Percentiles rank a stretch among this genome's conserved stretches.
Conservation (phyloP, 2,888 invertebrate genomes). For the Xanthorhoe spadicearia region DNA sequence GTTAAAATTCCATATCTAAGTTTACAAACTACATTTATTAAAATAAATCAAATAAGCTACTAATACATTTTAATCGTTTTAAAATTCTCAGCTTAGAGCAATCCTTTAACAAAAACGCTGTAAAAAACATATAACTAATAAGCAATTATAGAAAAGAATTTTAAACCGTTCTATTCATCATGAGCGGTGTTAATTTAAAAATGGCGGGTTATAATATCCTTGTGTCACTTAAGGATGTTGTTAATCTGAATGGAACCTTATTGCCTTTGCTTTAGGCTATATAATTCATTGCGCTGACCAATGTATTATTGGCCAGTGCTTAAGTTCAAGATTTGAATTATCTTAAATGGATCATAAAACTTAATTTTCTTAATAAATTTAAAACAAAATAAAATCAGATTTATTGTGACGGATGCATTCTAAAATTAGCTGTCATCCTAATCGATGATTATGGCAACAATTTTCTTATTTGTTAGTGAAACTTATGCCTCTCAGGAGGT, state of each 20-base stretch:
- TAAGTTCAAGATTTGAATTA: not conserved
- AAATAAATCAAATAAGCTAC: too few species aligned
- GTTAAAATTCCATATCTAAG: too few species aligned
- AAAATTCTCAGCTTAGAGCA: not conserved
- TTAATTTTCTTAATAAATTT: not conserved
- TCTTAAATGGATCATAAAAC: not conserved
- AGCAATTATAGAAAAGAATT: slow-evolving; percentile 45
- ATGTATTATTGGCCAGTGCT: not conserved
- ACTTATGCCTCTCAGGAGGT: slow-evolving; percentile 4
- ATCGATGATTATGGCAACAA: not conserved
- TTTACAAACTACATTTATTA: too few species aligned
- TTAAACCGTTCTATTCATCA: slow-evolving; percentile 55
- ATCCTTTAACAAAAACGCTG: slow-evolving; percentile 1
- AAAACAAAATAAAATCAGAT: not conserved
- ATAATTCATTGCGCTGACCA: not conserved
- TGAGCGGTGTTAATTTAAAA: slow-evolving; percentile 73
- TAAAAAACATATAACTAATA: slow-evolving; percentile 48
- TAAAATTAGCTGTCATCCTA: not conserved
- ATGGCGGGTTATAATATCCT: slow-evolving; percentile 56
- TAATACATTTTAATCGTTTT: not conserved
- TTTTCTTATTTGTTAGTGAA: slow-evolving; percentile 5
- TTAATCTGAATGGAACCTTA: slow-evolving; percentile 9
- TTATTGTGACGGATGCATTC: not conserved
- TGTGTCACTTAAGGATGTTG: slow-evolving; percentile 1
- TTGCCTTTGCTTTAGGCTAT: not conserved